Base-by-base conservation (phyloP, 2,888 invertebrate species). In the Melinaea menophilus region DNA sequence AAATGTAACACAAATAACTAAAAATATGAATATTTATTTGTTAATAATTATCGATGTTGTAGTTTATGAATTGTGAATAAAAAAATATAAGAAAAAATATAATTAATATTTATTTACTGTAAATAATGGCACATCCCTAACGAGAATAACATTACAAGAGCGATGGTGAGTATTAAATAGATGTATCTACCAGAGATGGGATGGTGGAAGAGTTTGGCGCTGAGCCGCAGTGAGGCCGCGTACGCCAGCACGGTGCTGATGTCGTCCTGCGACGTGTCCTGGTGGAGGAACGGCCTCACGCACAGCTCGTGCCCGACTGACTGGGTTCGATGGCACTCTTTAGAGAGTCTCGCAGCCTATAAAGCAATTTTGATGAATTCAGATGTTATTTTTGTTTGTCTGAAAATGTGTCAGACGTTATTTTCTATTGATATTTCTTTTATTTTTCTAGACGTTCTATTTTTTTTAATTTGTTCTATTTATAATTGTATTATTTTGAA, bases 271-370 rank as follows among this genome's bases (percentile, higher is more conserved):
- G 95, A 92, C 7, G 95, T 95, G 74, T 94, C 94, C 79, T 95
- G 95, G 84, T 96, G 95, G 2, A 95, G 94, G 79, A 95, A 96
- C 0, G 96, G 96, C 1, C 95, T 92, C 12, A 94, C 93, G 60
- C 95, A 92, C 59, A 96, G 92, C 82, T 95, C 95, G 81, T 96
- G 96, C 0, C 96, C 96, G 61, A 95, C 93, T 22, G 92, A 92
- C 80, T 94, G 94, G n/a, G 95, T 92, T 70, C 92, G 92, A 33
- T 93, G 92, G 74, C 96, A 96, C 51, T 94, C 94, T 9, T 92
- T 92, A 0, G 95, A 94, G 66, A 96, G 88, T 60, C 95, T 92
- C 0, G 96, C 94, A 22, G 96, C 96, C 94, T 95, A 46, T 22
- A 4, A 59, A 41, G 58, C 41, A 34, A 51, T 51, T 47, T 31